Conservation (phyloP, 2,797 vertebrate genomes). For the Chanos chanos region DNA sequence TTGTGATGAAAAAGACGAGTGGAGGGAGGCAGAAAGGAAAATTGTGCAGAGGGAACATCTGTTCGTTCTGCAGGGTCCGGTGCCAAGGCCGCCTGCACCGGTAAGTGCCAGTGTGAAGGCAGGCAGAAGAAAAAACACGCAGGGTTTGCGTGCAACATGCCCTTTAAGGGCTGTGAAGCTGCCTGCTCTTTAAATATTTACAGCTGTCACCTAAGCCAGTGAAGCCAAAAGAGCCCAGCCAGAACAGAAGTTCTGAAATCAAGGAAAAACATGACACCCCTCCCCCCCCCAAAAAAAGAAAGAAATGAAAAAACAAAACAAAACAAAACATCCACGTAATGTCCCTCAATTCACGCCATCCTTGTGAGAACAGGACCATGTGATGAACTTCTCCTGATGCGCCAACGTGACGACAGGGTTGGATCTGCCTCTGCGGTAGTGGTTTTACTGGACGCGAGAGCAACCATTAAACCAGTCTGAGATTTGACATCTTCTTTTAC, state of each 20-base stretch:
- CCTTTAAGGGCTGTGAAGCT: slow-evolving; percentile 40
- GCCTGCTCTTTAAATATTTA: slow-evolving; percentile 53
- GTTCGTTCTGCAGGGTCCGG: slow-evolving; percentile 19
- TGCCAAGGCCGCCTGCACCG: slow-evolving; percentile 18
- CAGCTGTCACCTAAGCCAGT: slow-evolving; percentile 45
- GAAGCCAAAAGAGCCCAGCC: slow-evolving; percentile 38
- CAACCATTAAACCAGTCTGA: too few species aligned
- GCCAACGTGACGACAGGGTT: too few species aligned
- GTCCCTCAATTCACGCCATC: too few species aligned
- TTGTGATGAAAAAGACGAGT: not conserved
- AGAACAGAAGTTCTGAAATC: slow-evolving; percentile 43
- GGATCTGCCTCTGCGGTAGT: too few species aligned
- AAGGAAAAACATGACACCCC: slow-evolving; percentile 30
- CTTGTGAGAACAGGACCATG: too few species aligned
- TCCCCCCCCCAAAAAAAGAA: too few species aligned
- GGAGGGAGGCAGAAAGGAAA: not conserved
- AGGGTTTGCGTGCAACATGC: slow-evolving; percentile 22
- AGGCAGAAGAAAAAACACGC: slow-evolving; percentile 5
- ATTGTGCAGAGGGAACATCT: slow-evolving; percentile 23
- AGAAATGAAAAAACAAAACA: too few species aligned
- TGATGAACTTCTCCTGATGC: too few species aligned
- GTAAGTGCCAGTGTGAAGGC: not conserved
- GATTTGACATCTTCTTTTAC: too few species aligned
- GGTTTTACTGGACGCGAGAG: too few species aligned
- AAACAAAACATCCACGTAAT: too few species aligned